phyloP scores from a whole-genome alignment of 2,797 vertebrate species.

The Pseudotriccus pelzelni region DNA sequence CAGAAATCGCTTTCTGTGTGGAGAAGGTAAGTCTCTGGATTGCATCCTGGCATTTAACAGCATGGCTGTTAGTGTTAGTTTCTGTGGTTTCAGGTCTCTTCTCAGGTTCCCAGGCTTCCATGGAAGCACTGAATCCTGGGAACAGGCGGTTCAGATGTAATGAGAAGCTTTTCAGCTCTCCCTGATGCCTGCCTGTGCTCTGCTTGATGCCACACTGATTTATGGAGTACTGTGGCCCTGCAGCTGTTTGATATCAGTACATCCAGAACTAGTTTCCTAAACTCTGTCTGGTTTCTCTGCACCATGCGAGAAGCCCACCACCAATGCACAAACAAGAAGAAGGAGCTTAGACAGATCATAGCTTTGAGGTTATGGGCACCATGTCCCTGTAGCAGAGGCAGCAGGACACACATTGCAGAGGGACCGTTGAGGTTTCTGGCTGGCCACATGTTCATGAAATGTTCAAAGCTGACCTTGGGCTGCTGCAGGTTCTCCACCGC shows the following conservation, averaged over 20 bases:
- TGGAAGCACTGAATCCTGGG: neutral
- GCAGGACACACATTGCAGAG: neutral
- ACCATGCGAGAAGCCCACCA: neutral
- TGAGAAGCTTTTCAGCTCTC: neutral
- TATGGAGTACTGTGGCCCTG: neutral
- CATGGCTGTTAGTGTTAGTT: too few relatives aligned
- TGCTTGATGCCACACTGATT: neutral
- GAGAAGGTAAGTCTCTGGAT: slow-evolving; percentile 80
- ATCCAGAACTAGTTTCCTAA: neutral
- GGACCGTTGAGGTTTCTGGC: neutral
- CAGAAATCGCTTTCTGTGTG: slow-evolving; percentile 79
- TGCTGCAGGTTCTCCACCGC: neutral
- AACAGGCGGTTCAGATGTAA: neutral
- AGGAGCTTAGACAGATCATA: neutral
- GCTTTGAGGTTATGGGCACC: neutral
- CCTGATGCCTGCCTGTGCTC: neutral
- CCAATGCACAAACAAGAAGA: neutral
- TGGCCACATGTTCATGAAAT: neutral
- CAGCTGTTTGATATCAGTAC: neutral
- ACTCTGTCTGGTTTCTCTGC: neutral
- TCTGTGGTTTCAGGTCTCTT: too few relatives aligned
- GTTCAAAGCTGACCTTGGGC: neutral
- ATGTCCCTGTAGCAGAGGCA: neutral
- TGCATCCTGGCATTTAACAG: neutral
- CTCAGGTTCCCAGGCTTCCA: too few relatives aligned